Percentiles rank a stretch among this genome's conserved stretches.
phyloP scores from a whole-genome alignment of 1,140 invertebrate genomes.

The Drosophila ironensis region DNA sequence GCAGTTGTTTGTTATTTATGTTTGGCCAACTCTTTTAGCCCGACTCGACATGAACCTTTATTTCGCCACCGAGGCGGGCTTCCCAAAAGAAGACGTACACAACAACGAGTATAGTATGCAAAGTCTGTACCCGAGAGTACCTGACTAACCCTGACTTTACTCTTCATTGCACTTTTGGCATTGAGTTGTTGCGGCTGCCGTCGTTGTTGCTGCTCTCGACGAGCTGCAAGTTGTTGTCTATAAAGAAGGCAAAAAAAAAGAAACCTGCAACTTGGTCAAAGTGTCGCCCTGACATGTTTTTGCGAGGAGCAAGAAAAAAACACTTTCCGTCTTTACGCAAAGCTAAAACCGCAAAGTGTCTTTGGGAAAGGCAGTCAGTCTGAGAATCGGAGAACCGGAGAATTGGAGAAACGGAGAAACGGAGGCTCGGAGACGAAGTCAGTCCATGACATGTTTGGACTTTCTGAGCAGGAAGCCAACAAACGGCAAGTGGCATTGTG shows the following conservation, averaged over 20 bases:
- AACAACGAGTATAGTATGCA: constrained; percentile 23
- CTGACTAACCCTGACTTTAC: constrained; percentile 67
- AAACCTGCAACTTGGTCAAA: constrained; percentile 70
- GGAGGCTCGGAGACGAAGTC: constrained; percentile 17
- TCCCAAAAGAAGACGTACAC: background rate
- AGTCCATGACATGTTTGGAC: constrained; percentile 67
- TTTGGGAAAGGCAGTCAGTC: constrained; percentile 52
- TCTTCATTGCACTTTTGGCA: constrained; percentile 78
- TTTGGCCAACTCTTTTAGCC: constrained; percentile 20
- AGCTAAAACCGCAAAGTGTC: constrained; percentile 51
- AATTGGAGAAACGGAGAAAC: background rate
- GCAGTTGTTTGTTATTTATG: constrained; percentile 33
- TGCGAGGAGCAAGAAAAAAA: constrained; percentile 44
- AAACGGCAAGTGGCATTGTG: constrained; percentile 50
- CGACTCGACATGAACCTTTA: constrained; percentile 39
- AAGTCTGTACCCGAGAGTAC: constrained; percentile 39
- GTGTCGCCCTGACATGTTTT: constrained; percentile 70
- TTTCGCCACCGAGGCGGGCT: constrained; percentile 18
- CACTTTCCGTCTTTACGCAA: constrained; percentile 68
- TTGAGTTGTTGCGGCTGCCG: constrained; percentile 61
- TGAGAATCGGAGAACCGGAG: constrained; percentile 7
- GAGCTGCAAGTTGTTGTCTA: constrained; percentile 39
- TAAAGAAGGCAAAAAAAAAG: constrained; percentile 36
- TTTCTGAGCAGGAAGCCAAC: constrained; percentile 72
- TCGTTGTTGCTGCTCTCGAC: constrained; percentile 22